Evolutionary conservation across 1,140 invertebrate species (phyloP).

Genomic region (Dolichoris vasculosae): DNA sequence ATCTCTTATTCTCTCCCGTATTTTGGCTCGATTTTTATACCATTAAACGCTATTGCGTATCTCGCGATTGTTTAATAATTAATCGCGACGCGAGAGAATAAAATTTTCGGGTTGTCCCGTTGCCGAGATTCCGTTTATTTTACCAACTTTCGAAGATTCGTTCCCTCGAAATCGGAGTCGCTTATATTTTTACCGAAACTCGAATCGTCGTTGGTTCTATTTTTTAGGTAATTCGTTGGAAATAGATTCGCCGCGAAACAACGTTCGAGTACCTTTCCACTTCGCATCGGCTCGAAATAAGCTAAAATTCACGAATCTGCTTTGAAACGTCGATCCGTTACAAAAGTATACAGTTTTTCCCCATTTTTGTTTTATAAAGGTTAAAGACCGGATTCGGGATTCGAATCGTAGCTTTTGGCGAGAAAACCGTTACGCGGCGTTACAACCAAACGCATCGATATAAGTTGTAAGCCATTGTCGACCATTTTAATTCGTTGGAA

Average conservation of each 20-base stretch:
- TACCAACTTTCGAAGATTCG: not conserved
- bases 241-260: not conserved
- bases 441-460: not conserved
- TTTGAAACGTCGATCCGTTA: not conserved
- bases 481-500: not conserved
- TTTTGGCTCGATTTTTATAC: not conserved
- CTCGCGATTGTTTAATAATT: not conserved
- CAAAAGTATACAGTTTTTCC: not conserved
- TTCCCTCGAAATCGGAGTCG: not conserved
- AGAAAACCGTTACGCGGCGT: not conserved
- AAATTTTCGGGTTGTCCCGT: too few species aligned
- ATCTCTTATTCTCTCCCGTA: not conserved
- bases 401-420: not conserved
- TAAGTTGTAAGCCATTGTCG: not conserved
- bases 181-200: not conserved
- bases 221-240: not conserved
- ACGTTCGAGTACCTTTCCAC: not conserved
- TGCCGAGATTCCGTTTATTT: not conserved
- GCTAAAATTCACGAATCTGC: not conserved
- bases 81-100: not conserved
- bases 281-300: conserved; percentile 1
- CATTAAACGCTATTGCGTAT: not conserved
- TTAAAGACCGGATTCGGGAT: not conserved
- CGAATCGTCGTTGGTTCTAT: not conserved
- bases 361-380: not conserved